A percentile compares a stretch with the other conserved stretches of the same genome.
Conservation (phyloP, 2,797 vertebrate species). For the Danio albolineatus region DNA sequence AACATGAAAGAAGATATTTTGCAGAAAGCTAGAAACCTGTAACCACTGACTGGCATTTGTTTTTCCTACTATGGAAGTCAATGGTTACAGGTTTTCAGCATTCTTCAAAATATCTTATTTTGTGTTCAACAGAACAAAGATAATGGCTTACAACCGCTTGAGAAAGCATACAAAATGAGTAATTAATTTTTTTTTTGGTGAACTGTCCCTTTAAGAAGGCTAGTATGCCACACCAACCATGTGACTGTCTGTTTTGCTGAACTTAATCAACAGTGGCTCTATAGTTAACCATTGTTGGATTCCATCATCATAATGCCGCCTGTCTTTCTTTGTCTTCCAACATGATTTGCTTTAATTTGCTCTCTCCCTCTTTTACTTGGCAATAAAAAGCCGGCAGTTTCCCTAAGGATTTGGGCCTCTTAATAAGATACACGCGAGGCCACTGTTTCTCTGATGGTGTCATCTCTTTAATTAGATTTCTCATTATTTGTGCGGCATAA, state of each 20-base stretch:
- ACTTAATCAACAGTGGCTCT: background rate
- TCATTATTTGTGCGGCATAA: constrained; percentile 81
- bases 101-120: too few species aligned
- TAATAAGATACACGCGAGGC: constrained; percentile 79
- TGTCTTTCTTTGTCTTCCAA: constrained; percentile 53
- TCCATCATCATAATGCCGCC: constrained; percentile 46
- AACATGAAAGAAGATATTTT: too few species aligned
- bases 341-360: constrained; percentile 57
- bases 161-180: too few species aligned
- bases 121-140: too few species aligned
- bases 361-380: constrained; percentile 34
- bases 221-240: background rate
- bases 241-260: background rate
- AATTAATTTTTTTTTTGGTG: too few species aligned
- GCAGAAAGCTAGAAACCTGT: too few species aligned
- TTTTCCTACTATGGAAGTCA: too few species aligned
- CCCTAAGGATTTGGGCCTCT: constrained; percentile 75
- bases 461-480: constrained; percentile 83
- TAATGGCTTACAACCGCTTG: too few species aligned
- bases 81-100: too few species aligned
- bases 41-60: too few species aligned
- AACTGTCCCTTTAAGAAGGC: background rate
- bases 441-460: constrained; percentile 77
- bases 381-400: constrained; percentile 59
- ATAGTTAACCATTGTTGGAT: constrained; percentile 25